phyloP scores from a whole-genome alignment of 2,888 invertebrate genomes.

The Cephonodes hylas region DNA sequence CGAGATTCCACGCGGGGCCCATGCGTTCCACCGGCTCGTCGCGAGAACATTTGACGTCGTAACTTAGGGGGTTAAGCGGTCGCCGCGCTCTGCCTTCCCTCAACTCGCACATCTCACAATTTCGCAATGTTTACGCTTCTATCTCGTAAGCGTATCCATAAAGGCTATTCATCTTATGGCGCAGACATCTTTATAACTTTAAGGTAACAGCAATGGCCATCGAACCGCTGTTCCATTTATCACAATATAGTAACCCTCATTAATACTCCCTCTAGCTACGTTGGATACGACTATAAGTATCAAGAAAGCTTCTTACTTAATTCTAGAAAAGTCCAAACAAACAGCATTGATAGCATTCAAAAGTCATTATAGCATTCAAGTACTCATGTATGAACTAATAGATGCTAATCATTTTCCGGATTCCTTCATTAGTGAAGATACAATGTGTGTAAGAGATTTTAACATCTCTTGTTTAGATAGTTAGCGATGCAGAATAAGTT shows the following conservation, averaged over 20 bases:
- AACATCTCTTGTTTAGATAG: not conserved
- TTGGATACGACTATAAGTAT: no score
- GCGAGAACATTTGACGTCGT: slow-evolving; percentile 51
- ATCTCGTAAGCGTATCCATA: not conserved
- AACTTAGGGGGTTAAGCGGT: slow-evolving; percentile 1
- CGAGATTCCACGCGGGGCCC: slow-evolving; percentile 70
- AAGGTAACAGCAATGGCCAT: not conserved
- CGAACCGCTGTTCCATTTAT: not conserved
- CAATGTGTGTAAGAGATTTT: not conserved
- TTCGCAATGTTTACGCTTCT: not conserved
- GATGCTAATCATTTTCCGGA: not conserved
- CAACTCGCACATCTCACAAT: not conserved
- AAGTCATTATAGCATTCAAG: not conserved
- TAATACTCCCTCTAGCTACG: no score
- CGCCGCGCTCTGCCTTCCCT: not conserved
- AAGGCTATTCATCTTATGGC: not conserved
- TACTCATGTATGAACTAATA: not conserved
- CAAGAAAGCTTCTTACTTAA: not conserved
- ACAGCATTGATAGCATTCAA: not conserved
- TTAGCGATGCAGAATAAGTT: not conserved
- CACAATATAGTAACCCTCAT: no score
- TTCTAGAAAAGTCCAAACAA: not conserved
- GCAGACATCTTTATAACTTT: not conserved
- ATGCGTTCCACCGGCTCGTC: slow-evolving; percentile 29
- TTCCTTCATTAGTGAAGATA: not conserved